A percentile compares a stretch with the other conserved stretches of the same genome.
Conservation (phyloP, 2,113 vertebrate species). For the Pelmatolapia mariae region DNA sequence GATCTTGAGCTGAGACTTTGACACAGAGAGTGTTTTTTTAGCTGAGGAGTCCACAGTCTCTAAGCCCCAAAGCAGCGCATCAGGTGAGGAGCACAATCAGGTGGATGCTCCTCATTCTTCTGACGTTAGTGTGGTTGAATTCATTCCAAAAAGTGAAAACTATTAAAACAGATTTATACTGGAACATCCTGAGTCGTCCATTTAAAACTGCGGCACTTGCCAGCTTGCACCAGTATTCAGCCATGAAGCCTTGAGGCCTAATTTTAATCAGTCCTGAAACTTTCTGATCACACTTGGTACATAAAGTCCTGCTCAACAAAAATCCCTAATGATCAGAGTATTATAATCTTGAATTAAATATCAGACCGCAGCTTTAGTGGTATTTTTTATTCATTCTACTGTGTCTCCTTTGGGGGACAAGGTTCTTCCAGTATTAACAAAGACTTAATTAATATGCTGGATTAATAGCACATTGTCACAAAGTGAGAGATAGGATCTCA, state of each 20-base stretch:
- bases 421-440: slow-evolving; percentile 19
- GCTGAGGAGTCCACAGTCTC: background rate
- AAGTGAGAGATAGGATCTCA: background rate
- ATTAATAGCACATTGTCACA: slow-evolving; percentile 29
- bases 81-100: background rate
- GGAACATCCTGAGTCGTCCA: background rate
- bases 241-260: background rate
- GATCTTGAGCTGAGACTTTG: background rate
- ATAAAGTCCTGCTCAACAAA: background rate
- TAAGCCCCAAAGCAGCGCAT: background rate
- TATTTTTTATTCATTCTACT: slow-evolving; percentile 1
- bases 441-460: slow-evolving; percentile 34
- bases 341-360: slow-evolving; percentile 4
- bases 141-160: background rate
- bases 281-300: background rate
- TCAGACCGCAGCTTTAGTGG: background rate
- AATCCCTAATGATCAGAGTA: background rate
- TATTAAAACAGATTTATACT: background rate
- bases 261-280: background rate
- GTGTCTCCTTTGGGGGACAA: background rate
- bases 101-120: background rate
- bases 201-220: background rate
- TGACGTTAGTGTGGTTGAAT: background rate
- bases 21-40: background rate
- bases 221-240: background rate